Evolutionary conservation across 53 echinoderm and acorn worm species (phyloP).

Genomic region (Paracentrotus lividus): DNA sequence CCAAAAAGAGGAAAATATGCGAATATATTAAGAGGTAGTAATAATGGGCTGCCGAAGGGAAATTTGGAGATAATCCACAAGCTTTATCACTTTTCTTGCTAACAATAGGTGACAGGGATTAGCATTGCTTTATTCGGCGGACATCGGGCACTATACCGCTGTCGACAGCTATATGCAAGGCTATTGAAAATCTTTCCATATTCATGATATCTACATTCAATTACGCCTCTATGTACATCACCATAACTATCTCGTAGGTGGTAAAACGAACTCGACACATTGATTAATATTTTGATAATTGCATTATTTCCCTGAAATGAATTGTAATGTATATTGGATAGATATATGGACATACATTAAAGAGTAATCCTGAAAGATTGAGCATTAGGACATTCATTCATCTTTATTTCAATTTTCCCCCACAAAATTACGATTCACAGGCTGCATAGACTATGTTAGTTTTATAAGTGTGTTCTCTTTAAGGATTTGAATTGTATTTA

Average conservation of each 20-base stretch:
- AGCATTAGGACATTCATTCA: neutral
- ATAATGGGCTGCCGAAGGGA: neutral
- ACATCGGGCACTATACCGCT: neutral
- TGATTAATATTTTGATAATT: neutral
- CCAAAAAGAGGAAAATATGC: neutral
- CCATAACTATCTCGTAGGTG: neutral
- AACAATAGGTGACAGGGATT: neutral
- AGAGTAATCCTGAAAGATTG: neutral
- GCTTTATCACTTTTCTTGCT: neutral
- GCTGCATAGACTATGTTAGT: neutral
- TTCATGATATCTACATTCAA: neutral
- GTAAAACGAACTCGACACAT: neutral
- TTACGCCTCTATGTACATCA: neutral
- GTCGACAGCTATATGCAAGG: no score
- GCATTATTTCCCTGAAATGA: neutral
- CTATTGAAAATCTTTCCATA: neutral
- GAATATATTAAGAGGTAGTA: slow-evolving; percentile 14
- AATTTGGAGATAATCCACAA: neutral
- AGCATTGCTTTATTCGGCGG: neutral
- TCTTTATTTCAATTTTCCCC: neutral
- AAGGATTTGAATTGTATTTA: neutral
- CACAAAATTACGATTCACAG: neutral
- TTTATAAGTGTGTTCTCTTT: neutral
- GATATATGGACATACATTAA: neutral
- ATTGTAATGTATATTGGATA: neutral